Conservation (phyloP, 2,888 invertebrate species). For the Parnassius glacialis region DNA sequence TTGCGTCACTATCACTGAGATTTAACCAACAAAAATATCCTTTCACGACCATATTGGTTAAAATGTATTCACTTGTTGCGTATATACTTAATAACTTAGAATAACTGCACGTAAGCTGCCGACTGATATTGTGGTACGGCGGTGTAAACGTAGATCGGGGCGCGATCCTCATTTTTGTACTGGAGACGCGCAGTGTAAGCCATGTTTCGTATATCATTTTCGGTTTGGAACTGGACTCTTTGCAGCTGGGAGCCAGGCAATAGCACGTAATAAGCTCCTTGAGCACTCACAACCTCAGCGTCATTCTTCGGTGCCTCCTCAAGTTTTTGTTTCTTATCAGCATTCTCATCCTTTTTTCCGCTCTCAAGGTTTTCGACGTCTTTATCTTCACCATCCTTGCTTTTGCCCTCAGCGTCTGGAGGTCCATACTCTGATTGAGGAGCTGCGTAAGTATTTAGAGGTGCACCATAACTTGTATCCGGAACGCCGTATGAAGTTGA, state of each 20-base stretch:
- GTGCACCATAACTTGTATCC: slow-evolving; percentile 66
- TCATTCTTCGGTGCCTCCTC: slow-evolving; percentile 52
- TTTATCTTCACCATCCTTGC: slow-evolving; percentile 28
- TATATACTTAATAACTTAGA: slow-evolving; percentile 29
- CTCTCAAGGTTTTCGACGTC: slow-evolving; percentile 32
- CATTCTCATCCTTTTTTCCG: slow-evolving; percentile 36
- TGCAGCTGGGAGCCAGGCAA: slow-evolving; percentile 83
- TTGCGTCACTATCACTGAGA: no score
- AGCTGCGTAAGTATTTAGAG: slow-evolving; percentile 56
- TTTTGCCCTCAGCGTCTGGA: slow-evolving; percentile 35
- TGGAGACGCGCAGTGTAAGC: slow-evolving; percentile 83
- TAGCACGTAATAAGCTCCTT: slow-evolving; percentile 83
- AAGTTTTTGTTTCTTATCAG: slow-evolving; percentile 45
- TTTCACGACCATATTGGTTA: neutral
- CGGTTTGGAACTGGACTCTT: slow-evolving; percentile 81
- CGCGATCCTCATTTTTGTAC: slow-evolving; percentile 83
- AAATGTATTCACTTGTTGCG: neutral
- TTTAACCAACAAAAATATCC: no score
- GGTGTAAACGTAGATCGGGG: slow-evolving; percentile 82
- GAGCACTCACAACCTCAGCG: slow-evolving; percentile 58
- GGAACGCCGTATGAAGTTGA: slow-evolving; percentile 64
- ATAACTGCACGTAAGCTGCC: slow-evolving; percentile 58
- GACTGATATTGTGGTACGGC: slow-evolving; percentile 57
- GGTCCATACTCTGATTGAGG: slow-evolving; percentile 59
- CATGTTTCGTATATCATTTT: slow-evolving; percentile 78